phyloP scores from a whole-genome alignment of 2,888 invertebrate genomes.

The Lottia gigantea region DNA sequence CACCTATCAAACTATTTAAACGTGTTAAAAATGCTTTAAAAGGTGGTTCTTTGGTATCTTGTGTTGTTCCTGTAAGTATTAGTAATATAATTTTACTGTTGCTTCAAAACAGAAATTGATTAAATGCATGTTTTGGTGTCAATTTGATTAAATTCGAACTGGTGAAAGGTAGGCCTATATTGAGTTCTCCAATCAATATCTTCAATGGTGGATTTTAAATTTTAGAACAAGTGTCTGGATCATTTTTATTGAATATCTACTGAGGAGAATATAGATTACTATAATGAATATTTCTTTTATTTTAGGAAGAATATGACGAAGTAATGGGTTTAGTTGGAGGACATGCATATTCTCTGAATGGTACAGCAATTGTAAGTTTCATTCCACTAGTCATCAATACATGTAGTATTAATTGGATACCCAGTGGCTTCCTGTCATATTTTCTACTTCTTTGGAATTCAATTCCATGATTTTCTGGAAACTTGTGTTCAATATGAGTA shows the following conservation, averaged over 20 bases:
- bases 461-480: too few species aligned
- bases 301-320: constrained; percentile 46
- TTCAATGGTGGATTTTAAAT: too few species aligned
- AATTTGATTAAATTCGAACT: too few species aligned
- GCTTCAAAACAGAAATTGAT: neutral
- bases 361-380: constrained; percentile 76
- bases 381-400: neutral
- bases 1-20: constrained; percentile 69
- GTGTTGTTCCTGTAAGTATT: constrained; percentile 73
- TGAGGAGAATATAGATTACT: too few species aligned
- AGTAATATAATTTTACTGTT: too few species aligned
- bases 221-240: too few species aligned
- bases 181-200: too few species aligned
- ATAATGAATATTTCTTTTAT: neutral
- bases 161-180: too few species aligned
- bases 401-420: too few species aligned
- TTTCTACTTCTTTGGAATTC: too few species aligned
- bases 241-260: neutral
- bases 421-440: too few species aligned
- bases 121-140: neutral
- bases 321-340: constrained; percentile 74
- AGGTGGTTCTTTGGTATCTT: constrained; percentile 77
- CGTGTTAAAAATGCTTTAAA: constrained; percentile 72
- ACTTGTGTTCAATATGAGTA: too few species aligned
- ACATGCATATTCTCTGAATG: constrained; percentile 79